phyloP scores from a whole-genome alignment of 1,140 invertebrate genomes.

The Drosophila rhopaloa region DNA sequence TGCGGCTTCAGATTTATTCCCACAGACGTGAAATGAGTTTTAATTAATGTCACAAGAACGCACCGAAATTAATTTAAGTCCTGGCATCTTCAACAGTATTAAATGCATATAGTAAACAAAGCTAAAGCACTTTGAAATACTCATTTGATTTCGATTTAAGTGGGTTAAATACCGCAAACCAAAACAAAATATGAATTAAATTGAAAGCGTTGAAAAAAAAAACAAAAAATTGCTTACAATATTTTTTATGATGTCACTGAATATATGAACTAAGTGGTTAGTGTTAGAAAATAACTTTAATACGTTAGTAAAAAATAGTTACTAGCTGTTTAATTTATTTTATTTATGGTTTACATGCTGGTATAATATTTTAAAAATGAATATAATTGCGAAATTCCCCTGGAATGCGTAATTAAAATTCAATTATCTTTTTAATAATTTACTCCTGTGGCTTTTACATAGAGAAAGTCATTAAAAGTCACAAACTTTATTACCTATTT shows the following conservation, averaged over 20 bases:
- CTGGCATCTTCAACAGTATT: neutral
- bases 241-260: neutral
- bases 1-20: neutral
- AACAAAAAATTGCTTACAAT: neutral
- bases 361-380: conserved; percentile 1
- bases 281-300: conserved; percentile 7
- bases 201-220: too few species aligned
- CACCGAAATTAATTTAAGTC: neutral
- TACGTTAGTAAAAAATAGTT: neutral
- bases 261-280: conserved; percentile 1
- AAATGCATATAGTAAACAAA: neutral
- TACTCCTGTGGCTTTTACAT: conserved; percentile 16
- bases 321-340: neutral
- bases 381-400: neutral
- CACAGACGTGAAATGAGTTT: neutral
- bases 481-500: conserved; percentile 18
- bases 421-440: conserved; percentile 27
- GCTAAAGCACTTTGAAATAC: neutral
- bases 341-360: neutral
- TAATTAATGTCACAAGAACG: neutral
- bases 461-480: neutral
- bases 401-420: conserved; percentile 27
- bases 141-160: neutral
- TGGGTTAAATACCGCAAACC: neutral
- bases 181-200: neutral